Base-by-base conservation (phyloP, 2,113 vertebrate species). In the Varanus salvator region DNA sequence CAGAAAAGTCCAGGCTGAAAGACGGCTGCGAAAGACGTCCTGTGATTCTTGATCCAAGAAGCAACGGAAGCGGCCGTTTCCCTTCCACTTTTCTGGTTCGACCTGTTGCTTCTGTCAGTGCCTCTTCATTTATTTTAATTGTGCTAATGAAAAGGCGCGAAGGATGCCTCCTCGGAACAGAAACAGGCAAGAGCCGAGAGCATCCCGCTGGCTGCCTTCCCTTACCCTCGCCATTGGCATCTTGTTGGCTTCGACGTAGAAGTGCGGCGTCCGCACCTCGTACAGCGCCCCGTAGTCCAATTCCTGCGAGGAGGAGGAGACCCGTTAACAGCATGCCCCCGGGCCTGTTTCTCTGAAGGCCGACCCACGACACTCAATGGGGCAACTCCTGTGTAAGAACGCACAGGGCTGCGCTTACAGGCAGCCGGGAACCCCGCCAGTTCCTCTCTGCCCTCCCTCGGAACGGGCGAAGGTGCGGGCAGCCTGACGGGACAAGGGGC, bases 161-260 rank as follows among this genome's bases (percentile, higher is more conserved):
- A 7, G 6, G 15, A 52, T n/a, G 9, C 4, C n/a, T 25, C 34
- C 12, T 54, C 23, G n/a, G 27, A 54, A 38, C 5, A 1, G 14
- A 23, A 57, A 48, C 3, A 38, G 14, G 2, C 9, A 1, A 75
- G 44, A 8, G 31, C 2, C n/a, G 23, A 25, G 5, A 7, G 3
- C 19, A 44, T 2, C n/a, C 44, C 19, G 4, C 0, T 4, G 2
- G 29, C 21, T 19, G 5, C 0, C 4, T 4, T 21, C 6, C 25
- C 97, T 96, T 95, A 98, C 98, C 96, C 97, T 96, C 14, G 98
- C 97, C 89, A 97, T 97, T 0, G 98, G 98, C 98, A 98, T 98
- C 96, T 98, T 98, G 94, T 98, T 98, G 89, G 98, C 98, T 86
- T 98, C 98, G 34, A 98, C 98, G 0, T 98, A 98, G 93, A 98